Conservation (phyloP, 1,140 invertebrate genomes). For the Drosophila fuyamai region DNA sequence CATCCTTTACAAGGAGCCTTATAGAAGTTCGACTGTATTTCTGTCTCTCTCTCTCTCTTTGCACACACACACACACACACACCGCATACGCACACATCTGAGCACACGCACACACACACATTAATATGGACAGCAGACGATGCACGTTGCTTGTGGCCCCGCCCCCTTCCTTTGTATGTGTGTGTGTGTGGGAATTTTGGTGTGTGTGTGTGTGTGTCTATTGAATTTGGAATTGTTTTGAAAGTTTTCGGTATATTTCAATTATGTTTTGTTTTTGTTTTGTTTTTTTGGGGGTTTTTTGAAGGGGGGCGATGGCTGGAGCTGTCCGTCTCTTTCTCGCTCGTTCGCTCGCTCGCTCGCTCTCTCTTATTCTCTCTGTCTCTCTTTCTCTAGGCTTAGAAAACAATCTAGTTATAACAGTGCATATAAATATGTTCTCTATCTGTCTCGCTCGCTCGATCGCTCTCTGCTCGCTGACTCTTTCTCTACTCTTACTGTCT, state of each 20-base stretch:
- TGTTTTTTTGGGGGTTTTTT: slow-evolving; percentile 8
- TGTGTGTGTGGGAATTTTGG: slow-evolving; percentile 12
- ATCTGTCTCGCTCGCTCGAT: slow-evolving; percentile 59
- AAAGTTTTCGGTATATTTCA: slow-evolving; percentile 5
- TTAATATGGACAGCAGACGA: slow-evolving; percentile 29
- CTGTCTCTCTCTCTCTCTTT: slow-evolving; percentile 13
- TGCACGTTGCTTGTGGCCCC: slow-evolving; percentile 70
- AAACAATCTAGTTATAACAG: slow-evolving; percentile 19
- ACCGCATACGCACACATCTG: slow-evolving; percentile 34
- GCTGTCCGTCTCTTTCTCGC: slow-evolving; percentile 46
- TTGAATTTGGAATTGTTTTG: slow-evolving; percentile 15
- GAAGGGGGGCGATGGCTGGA: slow-evolving; percentile 38
- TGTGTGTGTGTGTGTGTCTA: slow-evolving; percentile 17
- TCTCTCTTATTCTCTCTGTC: slow-evolving; percentile 18
- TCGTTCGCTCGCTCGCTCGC: slow-evolving; percentile 41
- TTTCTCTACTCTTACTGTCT: slow-evolving; percentile 22
- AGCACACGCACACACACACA: slow-evolving; percentile 19
- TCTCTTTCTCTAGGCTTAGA: slow-evolving; percentile 42
- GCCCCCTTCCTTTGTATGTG: slow-evolving; percentile 21
- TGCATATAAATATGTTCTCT: slow-evolving; percentile 51
- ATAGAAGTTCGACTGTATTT: slow-evolving; percentile 30
- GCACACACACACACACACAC: slow-evolving; percentile 23
- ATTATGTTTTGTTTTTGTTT: slow-evolving; percentile 15
- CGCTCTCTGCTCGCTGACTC: slow-evolving; percentile 67
- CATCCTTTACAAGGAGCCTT: slow-evolving; percentile 5